These are phyloP conservation scores for Mallotus villosus DNA, from an alignment of 2,797 vertebrate species.

Conservation along the genomic window DNA sequence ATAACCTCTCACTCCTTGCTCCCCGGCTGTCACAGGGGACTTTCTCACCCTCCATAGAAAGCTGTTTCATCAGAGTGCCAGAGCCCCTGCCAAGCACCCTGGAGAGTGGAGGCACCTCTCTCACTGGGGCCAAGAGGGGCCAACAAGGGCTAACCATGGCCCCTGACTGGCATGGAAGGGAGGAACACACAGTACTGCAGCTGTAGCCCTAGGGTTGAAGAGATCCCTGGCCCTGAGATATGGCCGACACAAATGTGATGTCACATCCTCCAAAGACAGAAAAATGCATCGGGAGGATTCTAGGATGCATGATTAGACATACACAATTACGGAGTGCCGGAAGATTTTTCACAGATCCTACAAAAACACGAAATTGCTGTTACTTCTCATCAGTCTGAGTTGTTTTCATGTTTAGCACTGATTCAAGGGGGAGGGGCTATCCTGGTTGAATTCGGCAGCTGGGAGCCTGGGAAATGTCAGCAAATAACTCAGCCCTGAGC, in stretches of 20 bases:
- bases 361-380: conserved; percentile 2
- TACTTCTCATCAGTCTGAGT: conserved; percentile 4
- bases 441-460: background rate
- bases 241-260: too few species aligned
- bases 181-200: background rate
- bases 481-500: conserved; percentile 16
- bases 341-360: background rate
- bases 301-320: background rate
- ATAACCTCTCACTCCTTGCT: conserved; percentile 35
- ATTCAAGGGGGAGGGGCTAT: conserved; percentile 27
- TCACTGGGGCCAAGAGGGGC: conserved; percentile 10
- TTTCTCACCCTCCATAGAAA: conserved; percentile 48
- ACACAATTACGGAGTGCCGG: background rate
- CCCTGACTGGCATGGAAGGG: too few species aligned
- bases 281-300: background rate
- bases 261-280: background rate
- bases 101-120: conserved; percentile 38
- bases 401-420: conserved; percentile 26
- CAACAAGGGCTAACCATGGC: background rate
- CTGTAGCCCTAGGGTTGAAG: background rate
- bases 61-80: conserved; percentile 47
- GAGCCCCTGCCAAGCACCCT: conserved; percentile 39
- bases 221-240: too few species aligned
- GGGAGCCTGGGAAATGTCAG: conserved; percentile 1
- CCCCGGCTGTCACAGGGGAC: conserved; percentile 36